phyloP scores from a whole-genome alignment of 2,113 vertebrate genomes.

The Drymodes brunneopygia region DNA sequence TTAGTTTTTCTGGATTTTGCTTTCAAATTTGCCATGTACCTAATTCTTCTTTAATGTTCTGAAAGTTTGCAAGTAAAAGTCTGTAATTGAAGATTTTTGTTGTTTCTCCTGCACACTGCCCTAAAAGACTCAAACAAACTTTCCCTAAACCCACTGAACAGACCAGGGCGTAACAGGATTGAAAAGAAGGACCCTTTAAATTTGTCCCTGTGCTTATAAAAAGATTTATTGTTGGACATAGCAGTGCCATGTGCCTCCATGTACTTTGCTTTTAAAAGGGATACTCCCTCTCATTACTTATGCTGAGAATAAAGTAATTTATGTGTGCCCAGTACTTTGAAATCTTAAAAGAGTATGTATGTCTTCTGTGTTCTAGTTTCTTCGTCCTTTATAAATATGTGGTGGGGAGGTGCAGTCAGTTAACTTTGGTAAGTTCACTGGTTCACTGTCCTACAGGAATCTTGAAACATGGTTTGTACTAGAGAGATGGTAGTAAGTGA shows the following conservation, averaged over 20 bases:
- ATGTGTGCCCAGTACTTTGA: background rate
- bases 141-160: background rate
- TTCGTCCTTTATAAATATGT: background rate
- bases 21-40: background rate
- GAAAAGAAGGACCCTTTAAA: background rate
- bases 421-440: background rate
- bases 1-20: background rate
- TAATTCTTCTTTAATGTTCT: background rate
- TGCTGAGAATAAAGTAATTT: background rate
- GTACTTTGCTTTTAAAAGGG: background rate
- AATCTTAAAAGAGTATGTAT: background rate
- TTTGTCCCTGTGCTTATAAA: background rate
- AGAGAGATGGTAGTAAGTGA: background rate
- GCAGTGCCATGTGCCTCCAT: background rate
- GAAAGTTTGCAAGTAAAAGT: background rate
- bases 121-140: background rate
- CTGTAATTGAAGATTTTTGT: background rate
- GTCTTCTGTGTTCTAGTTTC: background rate
- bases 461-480: accelerated
- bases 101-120: background rate
- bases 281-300: background rate
- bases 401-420: background rate
- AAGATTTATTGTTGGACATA: background rate
- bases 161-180: background rate
- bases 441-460: background rate